Evolutionary conservation across 2,888 invertebrate genomes (phyloP).

Genomic region (Xanthorhoe spadicearia): DNA sequence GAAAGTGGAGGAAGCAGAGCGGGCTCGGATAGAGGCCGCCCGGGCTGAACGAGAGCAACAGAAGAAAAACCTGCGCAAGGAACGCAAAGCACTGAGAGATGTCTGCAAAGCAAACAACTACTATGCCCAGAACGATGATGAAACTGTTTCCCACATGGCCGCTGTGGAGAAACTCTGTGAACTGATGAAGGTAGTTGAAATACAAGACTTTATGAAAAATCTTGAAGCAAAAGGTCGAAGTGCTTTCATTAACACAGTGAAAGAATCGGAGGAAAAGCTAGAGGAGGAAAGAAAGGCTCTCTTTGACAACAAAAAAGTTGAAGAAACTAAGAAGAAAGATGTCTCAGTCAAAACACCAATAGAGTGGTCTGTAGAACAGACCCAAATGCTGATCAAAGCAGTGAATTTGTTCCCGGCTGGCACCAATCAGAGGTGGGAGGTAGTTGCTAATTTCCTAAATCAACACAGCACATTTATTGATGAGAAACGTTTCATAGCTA

Average conservation of each 20-base stretch:
- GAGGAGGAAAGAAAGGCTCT: slow-evolving; percentile 90
- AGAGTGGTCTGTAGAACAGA: slow-evolving; percentile 93
- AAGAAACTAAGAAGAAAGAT: slow-evolving; percentile 77
- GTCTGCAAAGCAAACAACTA: slow-evolving; percentile 93
- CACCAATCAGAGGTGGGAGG: slow-evolving; percentile 96
- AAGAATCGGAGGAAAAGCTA: slow-evolving; percentile 89
- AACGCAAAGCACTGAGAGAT: slow-evolving; percentile 92
- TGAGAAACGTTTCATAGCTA: slow-evolving; percentile 89
- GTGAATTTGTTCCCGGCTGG: slow-evolving; percentile 98
- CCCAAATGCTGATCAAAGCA: slow-evolving; percentile 96
- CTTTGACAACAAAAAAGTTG: slow-evolving; percentile 79
- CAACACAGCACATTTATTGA: slow-evolving; percentile 89
- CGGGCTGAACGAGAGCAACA: slow-evolving; percentile 93
- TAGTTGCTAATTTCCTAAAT: slow-evolving; percentile 97
- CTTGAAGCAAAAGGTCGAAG: slow-evolving; percentile 87
- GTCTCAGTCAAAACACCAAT: slow-evolving; percentile 77
- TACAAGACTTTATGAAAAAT: slow-evolving; percentile 90
- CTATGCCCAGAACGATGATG: slow-evolving; percentile 88
- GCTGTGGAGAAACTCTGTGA: slow-evolving; percentile 97
- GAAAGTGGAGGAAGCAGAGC: slow-evolving; percentile 91
- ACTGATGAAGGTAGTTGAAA: slow-evolving; percentile 87
- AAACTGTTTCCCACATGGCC: slow-evolving; percentile 92
- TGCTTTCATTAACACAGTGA: slow-evolving; percentile 88
- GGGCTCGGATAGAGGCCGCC: slow-evolving; percentile 91
- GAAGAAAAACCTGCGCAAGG: slow-evolving; percentile 94